Percentiles rank a stretch among this genome's conserved stretches.
phyloP scores from a whole-genome alignment of 2,797 vertebrate genomes.

The Odontamblyopus lacepedii region DNA sequence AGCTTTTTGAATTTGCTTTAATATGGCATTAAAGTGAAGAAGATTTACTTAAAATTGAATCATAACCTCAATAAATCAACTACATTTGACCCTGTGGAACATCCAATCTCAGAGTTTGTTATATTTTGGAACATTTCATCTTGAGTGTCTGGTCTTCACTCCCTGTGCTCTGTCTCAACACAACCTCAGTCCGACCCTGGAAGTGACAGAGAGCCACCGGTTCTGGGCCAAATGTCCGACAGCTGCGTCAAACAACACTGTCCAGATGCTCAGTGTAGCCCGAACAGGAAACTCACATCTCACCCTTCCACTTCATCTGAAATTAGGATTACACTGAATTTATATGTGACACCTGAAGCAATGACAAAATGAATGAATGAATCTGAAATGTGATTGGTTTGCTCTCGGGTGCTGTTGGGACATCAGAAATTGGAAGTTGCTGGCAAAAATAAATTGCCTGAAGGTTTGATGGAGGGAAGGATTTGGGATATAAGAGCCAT shows the following conservation, averaged over 20 bases:
- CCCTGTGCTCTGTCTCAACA: constrained; percentile 19
- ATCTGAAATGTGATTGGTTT: constrained; percentile 15
- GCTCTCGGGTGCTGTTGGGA: constrained; percentile 25
- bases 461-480: constrained; percentile 62
- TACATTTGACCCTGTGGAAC: neutral
- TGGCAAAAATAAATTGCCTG: constrained; percentile 70
- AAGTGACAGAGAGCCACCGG: constrained; percentile 44
- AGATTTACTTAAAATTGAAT: neutral
- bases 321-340: constrained; percentile 33
- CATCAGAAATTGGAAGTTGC: constrained; percentile 47
- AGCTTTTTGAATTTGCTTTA: neutral
- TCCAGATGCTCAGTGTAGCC: constrained; percentile 66
- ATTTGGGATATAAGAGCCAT: constrained; percentile 72
- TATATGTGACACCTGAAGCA: constrained; percentile 40
- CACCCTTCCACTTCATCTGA: constrained; percentile 36
- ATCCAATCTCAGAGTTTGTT: neutral
- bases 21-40: neutral
- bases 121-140: constrained; percentile 20
- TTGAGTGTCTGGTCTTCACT: constrained; percentile 12
- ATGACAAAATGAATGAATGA: constrained; percentile 26
- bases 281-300: constrained; percentile 57
- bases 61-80: neutral
- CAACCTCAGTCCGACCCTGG: constrained; percentile 37
- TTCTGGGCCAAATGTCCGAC: constrained; percentile 51
- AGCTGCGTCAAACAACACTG: constrained; percentile 72